These are phyloP conservation scores for Operophtera brumata DNA, from an alignment of 2,888 invertebrate species.

Conservation along the genomic window DNA sequence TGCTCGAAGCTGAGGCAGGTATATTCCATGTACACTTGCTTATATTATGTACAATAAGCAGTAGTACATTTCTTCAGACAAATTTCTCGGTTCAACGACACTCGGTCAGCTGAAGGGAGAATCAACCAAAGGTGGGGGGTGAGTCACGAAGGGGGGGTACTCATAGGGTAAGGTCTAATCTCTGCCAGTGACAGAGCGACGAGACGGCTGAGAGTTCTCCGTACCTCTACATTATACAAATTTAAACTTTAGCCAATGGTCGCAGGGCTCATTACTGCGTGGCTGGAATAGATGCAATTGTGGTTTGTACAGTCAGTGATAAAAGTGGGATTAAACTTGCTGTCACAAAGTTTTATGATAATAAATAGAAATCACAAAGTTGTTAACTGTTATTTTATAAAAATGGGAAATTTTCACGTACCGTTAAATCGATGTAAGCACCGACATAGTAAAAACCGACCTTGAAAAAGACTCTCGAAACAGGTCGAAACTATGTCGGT, in stretches of 20 bases:
- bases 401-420: too few relatives aligned
- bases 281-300: slow-evolving; percentile 9
- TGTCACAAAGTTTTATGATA: slow-evolving; percentile 14
- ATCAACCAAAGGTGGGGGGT: background rate
- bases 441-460: too few relatives aligned
- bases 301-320: slow-evolving; percentile 8
- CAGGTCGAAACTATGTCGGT: too few relatives aligned
- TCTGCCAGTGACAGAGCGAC: slow-evolving; percentile 25
- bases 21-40: too few relatives aligned
- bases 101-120: slow-evolving; percentile 1
- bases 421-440: too few relatives aligned
- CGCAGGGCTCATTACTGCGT: slow-evolving; percentile 3
- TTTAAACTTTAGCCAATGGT: slow-evolving; percentile 11
- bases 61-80: background rate
- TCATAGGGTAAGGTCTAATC: slow-evolving; percentile 25
- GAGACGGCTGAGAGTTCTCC: slow-evolving; percentile 10
- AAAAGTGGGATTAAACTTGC: slow-evolving; percentile 8
- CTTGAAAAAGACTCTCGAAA: too few relatives aligned
- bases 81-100: too few relatives aligned
- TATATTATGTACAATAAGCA: too few relatives aligned
- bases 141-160: slow-evolving; percentile 6
- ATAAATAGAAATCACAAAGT: slow-evolving; percentile 10
- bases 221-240: background rate
- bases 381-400: background rate
- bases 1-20: too few relatives aligned